These are phyloP conservation scores for Sphaeridia pumilis DNA, from an alignment of 2,888 invertebrate genomes.

Conservation along the genomic window DNA sequence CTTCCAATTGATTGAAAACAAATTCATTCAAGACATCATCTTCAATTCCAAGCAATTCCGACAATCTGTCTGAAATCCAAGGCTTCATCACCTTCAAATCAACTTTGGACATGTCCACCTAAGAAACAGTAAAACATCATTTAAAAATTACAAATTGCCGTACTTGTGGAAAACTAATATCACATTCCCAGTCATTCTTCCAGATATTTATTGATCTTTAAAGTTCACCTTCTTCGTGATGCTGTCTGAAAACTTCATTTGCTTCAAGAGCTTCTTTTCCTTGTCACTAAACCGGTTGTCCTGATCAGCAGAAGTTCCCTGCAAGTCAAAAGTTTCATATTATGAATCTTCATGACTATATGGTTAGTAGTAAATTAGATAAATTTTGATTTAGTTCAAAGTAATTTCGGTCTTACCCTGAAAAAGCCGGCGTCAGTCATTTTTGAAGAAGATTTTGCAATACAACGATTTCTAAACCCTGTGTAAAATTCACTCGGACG, in stretches of 20 bases:
- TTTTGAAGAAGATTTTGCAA: too few relatives aligned
- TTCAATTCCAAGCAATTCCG: conserved; percentile 91
- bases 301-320: conserved; percentile 98
- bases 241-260: conserved; percentile 95
- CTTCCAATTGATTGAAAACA: conserved; percentile 95
- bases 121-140: conserved; percentile 1
- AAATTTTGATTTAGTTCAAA: background rate
- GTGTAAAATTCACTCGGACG: too few relatives aligned
- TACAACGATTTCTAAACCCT: too few relatives aligned
- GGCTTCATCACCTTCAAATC: conserved; percentile 96
- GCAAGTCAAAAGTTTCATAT: conserved; percentile 34
- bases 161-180: too few relatives aligned
- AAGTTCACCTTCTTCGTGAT: conserved; percentile 72
- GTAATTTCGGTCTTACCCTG: conserved; percentile 37
- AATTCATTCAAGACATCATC: conserved; percentile 99
- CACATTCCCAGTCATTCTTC: conserved; percentile 1
- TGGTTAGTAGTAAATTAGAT: conserved; percentile 1
- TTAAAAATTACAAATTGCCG: background rate
- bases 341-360: background rate
- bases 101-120: conserved; percentile 97
- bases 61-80: conserved; percentile 96
- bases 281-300: conserved; percentile 99
- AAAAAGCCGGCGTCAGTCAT: conserved; percentile 44
- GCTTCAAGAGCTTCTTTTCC: conserved; percentile 96
- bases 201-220: too few relatives aligned